phyloP scores from a whole-genome alignment of 2,888 invertebrate species.

The Magallana nippona region DNA sequence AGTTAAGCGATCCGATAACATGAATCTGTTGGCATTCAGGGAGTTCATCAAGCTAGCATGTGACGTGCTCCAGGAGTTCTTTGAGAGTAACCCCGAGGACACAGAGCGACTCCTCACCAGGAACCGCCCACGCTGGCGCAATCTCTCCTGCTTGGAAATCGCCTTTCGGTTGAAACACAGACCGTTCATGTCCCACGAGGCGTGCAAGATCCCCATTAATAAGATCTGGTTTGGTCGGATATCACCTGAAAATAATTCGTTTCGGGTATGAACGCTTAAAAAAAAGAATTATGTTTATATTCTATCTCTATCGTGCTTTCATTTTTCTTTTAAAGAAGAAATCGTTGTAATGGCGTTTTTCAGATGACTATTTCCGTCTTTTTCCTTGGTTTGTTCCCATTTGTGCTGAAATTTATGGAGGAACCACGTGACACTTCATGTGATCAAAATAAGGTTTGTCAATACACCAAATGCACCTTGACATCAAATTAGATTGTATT shows the following conservation, averaged over 20 bases:
- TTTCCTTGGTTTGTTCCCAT: constrained; percentile 14
- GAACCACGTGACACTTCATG: neutral
- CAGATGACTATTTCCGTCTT: constrained; percentile 15
- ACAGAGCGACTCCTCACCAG: constrained; percentile 8
- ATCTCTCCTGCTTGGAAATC: constrained; percentile 14
- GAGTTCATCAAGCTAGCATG: constrained; percentile 28
- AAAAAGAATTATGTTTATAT: neutral
- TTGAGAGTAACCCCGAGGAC: constrained; percentile 23
- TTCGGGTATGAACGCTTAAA: neutral
- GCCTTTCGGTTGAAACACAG: constrained; percentile 28
- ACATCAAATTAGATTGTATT: neutral
- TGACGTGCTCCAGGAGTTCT: constrained; percentile 28
- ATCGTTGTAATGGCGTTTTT: neutral
- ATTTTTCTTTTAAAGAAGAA: neutral
- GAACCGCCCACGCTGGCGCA: constrained; percentile 12
- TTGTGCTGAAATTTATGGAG: constrained; percentile 23
- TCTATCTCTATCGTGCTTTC: neutral
- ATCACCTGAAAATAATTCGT: constrained; percentile 20
- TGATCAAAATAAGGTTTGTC: neutral
- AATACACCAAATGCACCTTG: neutral
- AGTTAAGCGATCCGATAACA: too few species aligned
- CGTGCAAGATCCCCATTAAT: constrained; percentile 16
- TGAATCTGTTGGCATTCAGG: neutral
- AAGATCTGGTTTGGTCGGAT: constrained; percentile 7
- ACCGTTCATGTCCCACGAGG: constrained; percentile 35